Conservation (phyloP, 2,888 invertebrate genomes). For the Lycophotia porphyrea region DNA sequence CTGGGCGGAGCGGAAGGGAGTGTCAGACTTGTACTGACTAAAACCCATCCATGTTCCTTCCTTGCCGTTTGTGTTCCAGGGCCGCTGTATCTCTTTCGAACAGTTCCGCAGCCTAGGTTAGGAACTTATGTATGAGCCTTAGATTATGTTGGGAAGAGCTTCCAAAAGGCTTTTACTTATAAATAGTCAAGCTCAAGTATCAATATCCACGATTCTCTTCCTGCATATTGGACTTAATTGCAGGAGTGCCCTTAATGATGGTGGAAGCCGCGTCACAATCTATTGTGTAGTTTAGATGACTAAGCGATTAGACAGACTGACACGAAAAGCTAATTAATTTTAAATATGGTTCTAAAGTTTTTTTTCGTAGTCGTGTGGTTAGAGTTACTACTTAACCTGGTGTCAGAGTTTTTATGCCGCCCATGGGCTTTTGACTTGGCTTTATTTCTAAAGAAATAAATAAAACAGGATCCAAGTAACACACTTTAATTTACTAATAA, state of each 20-base stretch:
- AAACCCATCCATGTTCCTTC: too few species aligned
- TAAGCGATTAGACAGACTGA: not conserved
- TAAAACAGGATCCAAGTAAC: conserved; percentile 32
- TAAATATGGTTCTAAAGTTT: not conserved
- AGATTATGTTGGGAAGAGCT: not conserved
- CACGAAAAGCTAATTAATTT: not conserved
- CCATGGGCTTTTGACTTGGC: not conserved
- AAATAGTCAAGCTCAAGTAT: not conserved
- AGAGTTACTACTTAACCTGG: not conserved
- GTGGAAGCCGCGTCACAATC: not conserved
- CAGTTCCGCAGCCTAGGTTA: too few species aligned
- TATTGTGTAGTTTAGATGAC: not conserved
- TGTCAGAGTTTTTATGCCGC: not conserved
- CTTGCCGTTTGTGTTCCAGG: too few species aligned
- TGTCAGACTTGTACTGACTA: too few species aligned
- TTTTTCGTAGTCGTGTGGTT: not conserved
- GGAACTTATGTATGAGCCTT: not conserved
- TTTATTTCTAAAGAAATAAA: conserved; percentile 25
- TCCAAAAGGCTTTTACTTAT: not conserved
- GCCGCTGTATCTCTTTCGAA: too few species aligned
- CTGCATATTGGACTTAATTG: not conserved
- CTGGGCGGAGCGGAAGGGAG: too few species aligned
- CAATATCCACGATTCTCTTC: not conserved
- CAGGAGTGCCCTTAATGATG: not conserved
- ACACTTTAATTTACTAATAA: conserved; percentile 39